A percentile compares a stretch with the other conserved stretches of the same genome.
These are phyloP conservation scores for Apus apus DNA, from an alignment of 2,113 vertebrate species.

Conservation along the genomic window DNA sequence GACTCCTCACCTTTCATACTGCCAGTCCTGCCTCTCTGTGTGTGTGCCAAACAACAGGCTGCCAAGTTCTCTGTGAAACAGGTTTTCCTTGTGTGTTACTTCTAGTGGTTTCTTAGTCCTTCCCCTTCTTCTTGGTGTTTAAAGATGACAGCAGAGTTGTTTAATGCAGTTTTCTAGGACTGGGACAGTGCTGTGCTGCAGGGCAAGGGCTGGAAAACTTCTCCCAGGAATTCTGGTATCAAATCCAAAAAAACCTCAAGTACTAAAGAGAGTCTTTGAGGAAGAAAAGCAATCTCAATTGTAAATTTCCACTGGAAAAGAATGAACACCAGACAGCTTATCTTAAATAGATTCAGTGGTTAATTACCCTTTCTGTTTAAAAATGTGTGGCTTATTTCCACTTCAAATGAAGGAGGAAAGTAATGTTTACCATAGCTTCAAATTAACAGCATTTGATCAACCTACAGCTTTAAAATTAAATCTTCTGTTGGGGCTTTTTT, in stretches of 20 bases:
- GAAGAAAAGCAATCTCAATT: conserved; percentile 47
- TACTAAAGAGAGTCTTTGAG: not conserved
- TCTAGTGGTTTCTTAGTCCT: not conserved
- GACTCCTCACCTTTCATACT: not conserved
- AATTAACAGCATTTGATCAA: conserved; percentile 39
- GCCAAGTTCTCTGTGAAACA: accelerated
- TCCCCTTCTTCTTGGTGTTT: not conserved
- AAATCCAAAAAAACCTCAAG: not conserved
- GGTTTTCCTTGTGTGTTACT: not conserved
- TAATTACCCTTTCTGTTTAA: conserved; percentile 69
- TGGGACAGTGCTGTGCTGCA: not conserved
- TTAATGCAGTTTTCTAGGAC: not conserved
- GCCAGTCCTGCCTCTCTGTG: not conserved
- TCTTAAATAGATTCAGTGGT: conserved; percentile 65
- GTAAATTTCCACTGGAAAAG: conserved; percentile 54
- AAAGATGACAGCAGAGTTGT: not conserved
- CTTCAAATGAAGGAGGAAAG: conserved; percentile 62
- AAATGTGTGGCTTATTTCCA: conserved; percentile 66
- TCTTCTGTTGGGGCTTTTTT: not conserved
- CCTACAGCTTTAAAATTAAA: conserved; percentile 27
- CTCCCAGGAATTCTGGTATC: not conserved
- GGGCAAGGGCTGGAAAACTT: not conserved
- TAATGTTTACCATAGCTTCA: conserved; percentile 50
- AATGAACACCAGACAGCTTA: conserved; percentile 25
- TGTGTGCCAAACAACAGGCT: not conserved